Conservation (phyloP, 2,113 vertebrate genomes). For the Micronycteris hirsuta region DNA sequence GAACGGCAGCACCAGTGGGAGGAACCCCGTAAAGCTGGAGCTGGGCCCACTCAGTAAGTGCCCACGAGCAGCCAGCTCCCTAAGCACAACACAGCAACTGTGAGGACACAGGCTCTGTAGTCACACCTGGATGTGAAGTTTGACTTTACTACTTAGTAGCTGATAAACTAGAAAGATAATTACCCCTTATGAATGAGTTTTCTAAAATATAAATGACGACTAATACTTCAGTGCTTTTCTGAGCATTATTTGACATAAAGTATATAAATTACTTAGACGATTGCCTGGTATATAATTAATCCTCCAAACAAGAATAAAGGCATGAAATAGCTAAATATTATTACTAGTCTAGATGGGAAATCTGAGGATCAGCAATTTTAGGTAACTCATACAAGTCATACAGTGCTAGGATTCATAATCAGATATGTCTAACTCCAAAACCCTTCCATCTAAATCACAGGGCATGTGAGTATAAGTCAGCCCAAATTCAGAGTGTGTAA, state of each 20-base stretch:
- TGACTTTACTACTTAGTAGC: background rate
- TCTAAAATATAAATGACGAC: background rate
- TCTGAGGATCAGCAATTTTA: background rate
- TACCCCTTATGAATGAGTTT: background rate
- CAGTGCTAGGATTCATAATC: too few species aligned
- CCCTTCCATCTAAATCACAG: background rate
- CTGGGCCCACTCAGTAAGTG: background rate
- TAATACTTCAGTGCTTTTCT: background rate
- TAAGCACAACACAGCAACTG: fast-evolving
- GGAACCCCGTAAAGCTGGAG: too few species aligned
- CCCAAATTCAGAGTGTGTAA: background rate
- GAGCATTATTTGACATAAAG: background rate
- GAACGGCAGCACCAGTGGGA: fast-evolving
- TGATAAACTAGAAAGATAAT: background rate
- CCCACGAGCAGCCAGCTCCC: fast-evolving
- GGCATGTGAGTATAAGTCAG: background rate
- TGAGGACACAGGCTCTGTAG: background rate
- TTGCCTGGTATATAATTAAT: background rate
- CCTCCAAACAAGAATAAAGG: background rate
- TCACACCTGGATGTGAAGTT: background rate
- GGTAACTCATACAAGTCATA: background rate
- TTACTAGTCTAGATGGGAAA: background rate
- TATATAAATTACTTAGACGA: background rate
- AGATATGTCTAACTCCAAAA: background rate
- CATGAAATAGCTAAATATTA: background rate